Percentiles rank a stretch among this genome's conserved stretches.
Conservation (phyloP, 2,888 invertebrate genomes). For the Pseudoips prasinana region DNA sequence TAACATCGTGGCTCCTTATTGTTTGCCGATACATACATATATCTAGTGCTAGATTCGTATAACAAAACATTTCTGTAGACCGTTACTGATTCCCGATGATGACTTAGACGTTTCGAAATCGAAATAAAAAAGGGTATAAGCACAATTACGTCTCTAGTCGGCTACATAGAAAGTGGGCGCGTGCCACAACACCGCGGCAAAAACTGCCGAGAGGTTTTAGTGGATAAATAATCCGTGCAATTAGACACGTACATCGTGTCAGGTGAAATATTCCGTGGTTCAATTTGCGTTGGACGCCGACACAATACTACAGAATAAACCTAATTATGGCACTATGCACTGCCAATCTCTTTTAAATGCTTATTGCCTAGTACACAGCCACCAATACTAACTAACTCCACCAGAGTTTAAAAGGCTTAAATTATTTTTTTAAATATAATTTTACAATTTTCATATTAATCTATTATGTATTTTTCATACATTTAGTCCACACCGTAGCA, state of each 20-base stretch:
- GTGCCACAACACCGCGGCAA: constrained; percentile 62
- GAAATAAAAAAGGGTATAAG: constrained; percentile 65
- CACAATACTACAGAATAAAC: constrained; percentile 61
- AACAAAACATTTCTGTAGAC: constrained; percentile 46
- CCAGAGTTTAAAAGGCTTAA: constrained; percentile 16
- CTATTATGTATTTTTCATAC: constrained; percentile 34
- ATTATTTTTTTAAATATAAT: no score
- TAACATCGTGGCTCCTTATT: constrained; percentile 19
- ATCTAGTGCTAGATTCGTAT: constrained; percentile 22
- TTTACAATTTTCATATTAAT: no score
- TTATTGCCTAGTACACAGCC: constrained; percentile 42
- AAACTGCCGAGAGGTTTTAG: constrained; percentile 63
- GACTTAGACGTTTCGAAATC: constrained; percentile 62
- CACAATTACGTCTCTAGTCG: constrained; percentile 65
- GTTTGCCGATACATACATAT: constrained; percentile 27
- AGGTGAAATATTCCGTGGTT: constrained; percentile 73
- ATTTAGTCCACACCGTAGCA: no score
- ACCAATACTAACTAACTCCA: constrained; percentile 27
- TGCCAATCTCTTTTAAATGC: constrained; percentile 52
- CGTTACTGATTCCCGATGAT: constrained; percentile 63
- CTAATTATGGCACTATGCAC: constrained; percentile 60
- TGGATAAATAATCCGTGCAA: constrained; percentile 74
- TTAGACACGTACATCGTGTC: constrained; percentile 71
- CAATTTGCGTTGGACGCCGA: constrained; percentile 59
- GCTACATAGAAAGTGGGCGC: constrained; percentile 74